Evolutionary conservation across 2,888 invertebrate species (phyloP).

Genomic region (Drosophila mettleri): DNA sequence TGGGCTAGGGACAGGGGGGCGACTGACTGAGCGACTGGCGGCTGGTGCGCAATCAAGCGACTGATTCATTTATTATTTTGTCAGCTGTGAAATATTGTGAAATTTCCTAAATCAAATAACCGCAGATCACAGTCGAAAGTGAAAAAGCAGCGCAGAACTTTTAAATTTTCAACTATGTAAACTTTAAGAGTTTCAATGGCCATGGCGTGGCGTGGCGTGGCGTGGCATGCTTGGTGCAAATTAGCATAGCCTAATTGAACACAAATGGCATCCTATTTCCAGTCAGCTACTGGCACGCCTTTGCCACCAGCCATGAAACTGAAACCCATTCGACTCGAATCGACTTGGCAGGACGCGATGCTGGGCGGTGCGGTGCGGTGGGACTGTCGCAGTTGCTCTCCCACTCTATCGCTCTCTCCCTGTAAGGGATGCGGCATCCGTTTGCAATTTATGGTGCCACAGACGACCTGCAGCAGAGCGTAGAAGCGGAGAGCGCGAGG

Average conservation of each 20-base stretch:
- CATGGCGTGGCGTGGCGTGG: constrained; percentile 19
- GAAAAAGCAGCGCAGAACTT: constrained; percentile 4
- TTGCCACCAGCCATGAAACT: constrained; percentile 63
- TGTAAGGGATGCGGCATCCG: constrained; percentile 52
- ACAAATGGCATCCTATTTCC: constrained; percentile 81
- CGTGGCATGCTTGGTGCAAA: constrained; percentile 58
- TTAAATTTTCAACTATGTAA: constrained; percentile 33
- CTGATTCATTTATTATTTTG: constrained; percentile 64
- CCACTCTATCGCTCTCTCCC: neutral
- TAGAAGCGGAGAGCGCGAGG: neutral
- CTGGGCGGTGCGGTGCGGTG: neutral
- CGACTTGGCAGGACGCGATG: constrained; percentile 25
- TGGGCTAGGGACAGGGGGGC: too few relatives aligned
- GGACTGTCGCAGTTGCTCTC: constrained; percentile 2
- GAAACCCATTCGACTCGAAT: constrained; percentile 53
- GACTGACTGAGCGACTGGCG: too few relatives aligned
- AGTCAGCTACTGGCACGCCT: constrained; percentile 44
- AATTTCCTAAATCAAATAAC: constrained; percentile 50
- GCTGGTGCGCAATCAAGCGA: constrained; percentile 34
- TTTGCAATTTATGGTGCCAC: constrained; percentile 77
- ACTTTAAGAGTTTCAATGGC: constrained; percentile 2
- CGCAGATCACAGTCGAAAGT: constrained; percentile 16
- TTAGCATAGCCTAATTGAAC: constrained; percentile 80
- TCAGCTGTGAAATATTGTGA: constrained; percentile 59
- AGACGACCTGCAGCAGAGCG: constrained; percentile 46